Conservation (phyloP, 2,888 invertebrate species). For the Notodonta dromedarius region DNA sequence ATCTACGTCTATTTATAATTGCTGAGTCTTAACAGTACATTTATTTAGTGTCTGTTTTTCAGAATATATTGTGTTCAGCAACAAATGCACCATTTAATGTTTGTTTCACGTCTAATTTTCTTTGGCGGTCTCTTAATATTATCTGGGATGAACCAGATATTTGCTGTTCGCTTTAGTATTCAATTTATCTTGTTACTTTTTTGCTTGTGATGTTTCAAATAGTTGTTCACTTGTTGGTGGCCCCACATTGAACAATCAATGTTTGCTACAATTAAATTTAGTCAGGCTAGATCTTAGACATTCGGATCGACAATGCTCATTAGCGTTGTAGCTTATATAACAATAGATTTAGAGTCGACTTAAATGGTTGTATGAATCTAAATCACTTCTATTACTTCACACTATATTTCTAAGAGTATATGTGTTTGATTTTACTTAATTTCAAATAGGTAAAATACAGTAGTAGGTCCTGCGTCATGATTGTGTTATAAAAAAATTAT, state of each 20-base stretch:
- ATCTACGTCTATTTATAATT: not conserved
- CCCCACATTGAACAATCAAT: not conserved
- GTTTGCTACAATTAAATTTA: too few relatives aligned
- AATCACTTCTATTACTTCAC: not conserved
- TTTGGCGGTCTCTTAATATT: not conserved
- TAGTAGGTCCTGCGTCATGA: slow-evolving; percentile 24
- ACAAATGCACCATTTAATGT: not conserved
- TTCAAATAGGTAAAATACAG: slow-evolving; percentile 15
- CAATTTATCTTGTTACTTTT: not conserved
- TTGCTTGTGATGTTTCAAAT: not conserved
- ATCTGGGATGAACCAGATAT: not conserved
- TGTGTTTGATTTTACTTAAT: not conserved
- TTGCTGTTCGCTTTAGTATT: not conserved
- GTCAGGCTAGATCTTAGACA: not conserved
- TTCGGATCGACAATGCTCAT: not conserved
- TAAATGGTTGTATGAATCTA: not conserved
- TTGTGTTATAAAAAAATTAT: slow-evolving; percentile 22
- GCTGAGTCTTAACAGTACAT: not conserved
- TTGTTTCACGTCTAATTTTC: not conserved
- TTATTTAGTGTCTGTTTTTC: not conserved
- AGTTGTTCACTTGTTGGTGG: not conserved
- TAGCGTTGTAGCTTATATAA: not conserved
- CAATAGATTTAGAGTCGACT: not conserved
- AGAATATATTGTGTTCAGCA: not conserved
- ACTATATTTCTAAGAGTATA: not conserved